Evolutionary conservation across 2,113 vertebrate genomes (phyloP), one percentile per base, ranked within the genome.

Genomic region (Atrichornis clamosus): DNA sequence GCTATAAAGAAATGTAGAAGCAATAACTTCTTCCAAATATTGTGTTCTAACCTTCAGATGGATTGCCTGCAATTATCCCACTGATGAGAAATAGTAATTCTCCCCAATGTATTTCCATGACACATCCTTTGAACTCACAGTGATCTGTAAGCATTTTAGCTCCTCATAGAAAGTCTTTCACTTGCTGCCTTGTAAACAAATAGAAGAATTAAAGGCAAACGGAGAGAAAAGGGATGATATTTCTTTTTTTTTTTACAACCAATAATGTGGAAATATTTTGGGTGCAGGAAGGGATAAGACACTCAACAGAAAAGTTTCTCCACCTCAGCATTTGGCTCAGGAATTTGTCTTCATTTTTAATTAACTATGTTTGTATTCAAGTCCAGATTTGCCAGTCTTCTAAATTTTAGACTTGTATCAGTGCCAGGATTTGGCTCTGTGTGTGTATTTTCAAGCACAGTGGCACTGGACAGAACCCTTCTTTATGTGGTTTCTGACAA

Each of bases 1-100:
- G 47, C 23, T 81, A 47, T 89, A 95, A 89, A 87, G 76, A 95
- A 95, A 90, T 58, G 68, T 89, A 93, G 91, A 89, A 89, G 64
- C 73, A 93, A 63, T 87, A 93, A 59, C 46, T 95, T 89, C 41
- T 87, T 89, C 69, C 76, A 70, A 67, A 90, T 93, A 90, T 55
- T 92, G 44, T 81, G 32, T 93, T 92, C 68, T 89, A 89, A 69
- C 24, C 76, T 96, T 95, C 86, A 78, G 56, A 58, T 92, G 60
- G 60, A 84, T 90, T 95, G 74, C 44, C 74, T 84, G 33, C 52
- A 84, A 70, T 96, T 87, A 96, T 55, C 14, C 56, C 6, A 10
- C 64, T 73, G 41, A 86, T 80, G 89, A 87, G 89, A 86, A 92
- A 93, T 67, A 81, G 46, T 78, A 69, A 77, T 81, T 84, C 80